Percentiles rank a stretch among this genome's conserved stretches.
Evolutionary conservation across 2,888 invertebrate genomes (phyloP).

Genomic region (Tenthredo livida): DNA sequence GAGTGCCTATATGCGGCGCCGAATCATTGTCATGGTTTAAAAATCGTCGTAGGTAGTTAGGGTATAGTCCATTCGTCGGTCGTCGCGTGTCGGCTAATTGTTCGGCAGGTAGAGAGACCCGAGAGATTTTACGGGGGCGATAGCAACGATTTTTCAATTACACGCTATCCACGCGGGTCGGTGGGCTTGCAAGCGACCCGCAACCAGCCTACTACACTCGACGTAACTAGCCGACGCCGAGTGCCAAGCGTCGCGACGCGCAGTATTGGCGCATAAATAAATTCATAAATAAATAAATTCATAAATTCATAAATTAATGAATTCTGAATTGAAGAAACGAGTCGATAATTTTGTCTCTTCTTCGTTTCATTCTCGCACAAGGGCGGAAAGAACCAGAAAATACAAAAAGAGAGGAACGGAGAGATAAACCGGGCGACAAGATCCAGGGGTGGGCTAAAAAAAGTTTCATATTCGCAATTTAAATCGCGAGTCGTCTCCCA

Average conservation of each 20-base stretch:
- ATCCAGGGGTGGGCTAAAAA: too few relatives aligned
- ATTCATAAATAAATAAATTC: background rate
- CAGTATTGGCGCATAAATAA: too few relatives aligned
- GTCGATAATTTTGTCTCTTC: too few relatives aligned
- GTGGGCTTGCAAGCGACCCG: conserved; percentile 34
- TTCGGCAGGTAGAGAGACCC: conserved; percentile 37
- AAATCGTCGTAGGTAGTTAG: background rate
- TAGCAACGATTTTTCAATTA: conserved; percentile 78
- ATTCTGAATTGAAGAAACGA: background rate
- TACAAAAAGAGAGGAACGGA: too few relatives aligned
- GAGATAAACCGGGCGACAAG: background rate
- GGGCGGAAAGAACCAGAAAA: too few relatives aligned
- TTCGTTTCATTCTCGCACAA: too few relatives aligned
- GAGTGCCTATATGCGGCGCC: background rate
- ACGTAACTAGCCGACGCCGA: conserved; percentile 4
- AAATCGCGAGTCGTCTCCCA: background rate
- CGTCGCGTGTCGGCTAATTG: conserved; percentile 52
- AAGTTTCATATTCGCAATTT: background rate
- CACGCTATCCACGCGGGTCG: conserved; percentile 65
- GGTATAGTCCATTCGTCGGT: background rate
- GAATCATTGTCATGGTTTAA: background rate
- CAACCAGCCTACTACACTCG: background rate
- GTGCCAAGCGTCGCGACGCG: too few relatives aligned
- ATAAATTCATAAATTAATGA: background rate
- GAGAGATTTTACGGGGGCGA: conserved; percentile 60